Percentiles rank a stretch among this genome's conserved stretches.
These are phyloP conservation scores for Epicauta chinensis DNA, from an alignment of 1,140 invertebrate species.

Conservation along the genomic window DNA sequence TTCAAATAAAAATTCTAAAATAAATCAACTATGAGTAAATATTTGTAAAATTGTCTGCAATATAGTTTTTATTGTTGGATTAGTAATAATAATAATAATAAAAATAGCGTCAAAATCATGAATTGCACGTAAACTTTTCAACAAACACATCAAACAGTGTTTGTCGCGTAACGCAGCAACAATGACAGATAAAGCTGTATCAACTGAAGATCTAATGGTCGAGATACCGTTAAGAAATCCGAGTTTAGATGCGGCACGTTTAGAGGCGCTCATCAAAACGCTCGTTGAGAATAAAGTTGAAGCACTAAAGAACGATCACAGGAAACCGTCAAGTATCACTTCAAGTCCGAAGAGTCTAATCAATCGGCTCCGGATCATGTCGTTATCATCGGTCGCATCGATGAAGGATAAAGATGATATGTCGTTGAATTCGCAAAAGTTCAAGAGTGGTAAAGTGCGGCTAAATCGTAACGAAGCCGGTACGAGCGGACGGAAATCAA, in stretches of 20 bases:
- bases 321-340: constrained; percentile 28
- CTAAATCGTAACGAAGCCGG: no score
- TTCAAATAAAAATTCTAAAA: no score
- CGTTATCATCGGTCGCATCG: constrained; percentile 26
- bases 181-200: constrained; percentile 57
- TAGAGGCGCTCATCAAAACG: constrained; percentile 58
- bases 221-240: constrained; percentile 24
- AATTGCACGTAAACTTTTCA: no score
- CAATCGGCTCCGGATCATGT: constrained; percentile 34
- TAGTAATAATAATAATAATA: background rate
- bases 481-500: no score
- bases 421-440: constrained; percentile 4
- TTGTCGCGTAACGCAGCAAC: no score
- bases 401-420: constrained; percentile 20
- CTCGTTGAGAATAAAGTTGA: constrained; percentile 57
- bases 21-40: no score
- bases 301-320: constrained; percentile 33
- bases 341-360: constrained; percentile 35
- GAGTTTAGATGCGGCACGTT: constrained; percentile 49
- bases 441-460: background rate
- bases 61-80: background rate
- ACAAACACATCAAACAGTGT: no score
- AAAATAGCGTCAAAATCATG: background rate
- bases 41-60: no score
- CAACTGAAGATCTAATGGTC: constrained; percentile 51